Evolutionary conservation across 1,140 invertebrate species (phyloP).

Genomic region (Spodoptera litura): DNA sequence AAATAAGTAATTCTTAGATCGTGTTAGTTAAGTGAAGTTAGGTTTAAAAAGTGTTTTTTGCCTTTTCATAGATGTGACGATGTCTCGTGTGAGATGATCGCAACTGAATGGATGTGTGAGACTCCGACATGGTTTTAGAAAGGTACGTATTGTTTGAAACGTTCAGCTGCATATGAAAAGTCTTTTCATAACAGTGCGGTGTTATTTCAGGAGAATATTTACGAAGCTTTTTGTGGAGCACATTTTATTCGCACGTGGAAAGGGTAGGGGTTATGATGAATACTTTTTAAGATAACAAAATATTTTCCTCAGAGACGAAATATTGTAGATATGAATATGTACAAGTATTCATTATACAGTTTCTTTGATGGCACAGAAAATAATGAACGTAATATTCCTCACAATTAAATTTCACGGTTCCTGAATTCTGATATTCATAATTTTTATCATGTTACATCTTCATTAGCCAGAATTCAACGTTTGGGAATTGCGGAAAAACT

Average conservation of each 20-base stretch:
- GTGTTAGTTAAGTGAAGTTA: slow-evolving; percentile 39
- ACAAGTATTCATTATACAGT: not conserved
- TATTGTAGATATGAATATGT: too few relatives aligned
- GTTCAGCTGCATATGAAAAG: slow-evolving; percentile 10
- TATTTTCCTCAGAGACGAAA: too few relatives aligned
- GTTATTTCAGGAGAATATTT: not conserved
- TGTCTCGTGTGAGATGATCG: slow-evolving; percentile 37
- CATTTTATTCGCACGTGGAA: too few relatives aligned
- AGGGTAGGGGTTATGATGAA: too few relatives aligned
- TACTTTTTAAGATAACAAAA: too few relatives aligned
- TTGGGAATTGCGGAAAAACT: not conserved
- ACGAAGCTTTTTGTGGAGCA: not conserved
- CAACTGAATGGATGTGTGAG: slow-evolving; percentile 42
- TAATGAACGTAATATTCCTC: not conserved
- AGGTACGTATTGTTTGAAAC: slow-evolving; percentile 41
- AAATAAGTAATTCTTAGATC: slow-evolving; percentile 26
- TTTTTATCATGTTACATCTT: slow-evolving; percentile 13
- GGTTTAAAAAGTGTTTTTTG: slow-evolving; percentile 30
- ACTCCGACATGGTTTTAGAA: slow-evolving; percentile 38
- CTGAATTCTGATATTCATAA: not conserved
- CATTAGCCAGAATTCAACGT: slow-evolving; percentile 1
- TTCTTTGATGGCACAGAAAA: not conserved
- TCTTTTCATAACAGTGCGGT: slow-evolving; percentile 4
- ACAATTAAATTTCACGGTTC: not conserved
- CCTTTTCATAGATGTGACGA: slow-evolving; percentile 22